Evolutionary conservation across 2,113 vertebrate genomes (phyloP).

Genomic region (Oriolus oriolus): DNA sequence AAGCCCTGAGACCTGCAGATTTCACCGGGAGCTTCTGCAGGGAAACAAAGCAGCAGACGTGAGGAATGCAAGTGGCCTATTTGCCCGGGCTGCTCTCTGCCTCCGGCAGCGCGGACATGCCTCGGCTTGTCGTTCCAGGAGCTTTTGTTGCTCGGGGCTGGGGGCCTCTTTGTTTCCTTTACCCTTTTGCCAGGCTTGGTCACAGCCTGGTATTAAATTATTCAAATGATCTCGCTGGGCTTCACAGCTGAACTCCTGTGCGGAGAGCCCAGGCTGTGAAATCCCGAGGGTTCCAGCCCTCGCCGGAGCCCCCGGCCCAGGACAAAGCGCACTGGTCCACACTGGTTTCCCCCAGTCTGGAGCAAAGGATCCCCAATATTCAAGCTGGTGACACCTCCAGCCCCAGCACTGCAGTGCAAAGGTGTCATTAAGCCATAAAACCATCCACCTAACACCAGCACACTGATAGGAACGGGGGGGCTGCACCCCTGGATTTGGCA

Average conservation of each 20-base stretch:
- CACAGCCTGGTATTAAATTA: slow-evolving; percentile 54
- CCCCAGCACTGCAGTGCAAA: neutral
- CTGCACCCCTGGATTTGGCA: neutral
- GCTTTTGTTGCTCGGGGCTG: slow-evolving; percentile 53
- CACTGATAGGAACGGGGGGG: neutral
- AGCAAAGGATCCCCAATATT: neutral
- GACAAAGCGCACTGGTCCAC: neutral
- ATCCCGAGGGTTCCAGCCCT: neutral
- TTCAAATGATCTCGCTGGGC: slow-evolving; percentile 22
- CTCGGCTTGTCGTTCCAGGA: slow-evolving; percentile 40
- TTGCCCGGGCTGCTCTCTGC: slow-evolving; percentile 21
- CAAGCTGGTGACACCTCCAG: neutral
- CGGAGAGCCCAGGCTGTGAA: neutral
- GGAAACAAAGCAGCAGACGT: slow-evolving; percentile 57
- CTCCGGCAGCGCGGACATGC: slow-evolving; percentile 28
- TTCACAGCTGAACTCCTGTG: neutral
- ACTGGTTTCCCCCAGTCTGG: neutral
- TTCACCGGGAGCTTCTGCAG: slow-evolving; percentile 4
- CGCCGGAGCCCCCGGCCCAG: accelerated
- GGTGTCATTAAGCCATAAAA: neutral
- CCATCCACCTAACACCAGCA: neutral
- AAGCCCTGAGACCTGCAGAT: slow-evolving; percentile 16
- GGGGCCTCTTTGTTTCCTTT: slow-evolving; percentile 61
- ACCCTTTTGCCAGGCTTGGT: slow-evolving; percentile 42
- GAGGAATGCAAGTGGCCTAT: slow-evolving; percentile 51